Base-by-base conservation (phyloP, 2,113 vertebrate genomes). In the Chaetops frenatus region DNA sequence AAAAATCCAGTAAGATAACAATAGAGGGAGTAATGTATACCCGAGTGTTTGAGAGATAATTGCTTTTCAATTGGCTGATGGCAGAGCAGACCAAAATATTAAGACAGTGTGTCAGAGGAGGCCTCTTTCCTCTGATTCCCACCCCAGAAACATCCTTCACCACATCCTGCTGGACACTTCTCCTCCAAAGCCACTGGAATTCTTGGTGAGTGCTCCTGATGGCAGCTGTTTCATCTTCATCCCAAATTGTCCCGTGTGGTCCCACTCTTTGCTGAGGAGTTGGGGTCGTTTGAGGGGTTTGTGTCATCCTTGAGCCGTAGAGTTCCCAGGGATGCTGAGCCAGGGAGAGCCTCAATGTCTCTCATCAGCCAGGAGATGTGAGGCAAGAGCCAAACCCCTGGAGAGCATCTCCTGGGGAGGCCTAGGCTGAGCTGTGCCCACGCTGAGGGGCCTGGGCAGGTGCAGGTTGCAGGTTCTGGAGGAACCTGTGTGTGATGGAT, bases 11-110 rank as follows among this genome's bases (percentile, higher is more conserved):
- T n/a, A 42, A 48, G 60, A 60, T 61, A 94, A 70, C 69, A 92
- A 86, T 88, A 62, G 38, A 88, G 69, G 73, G 54, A 81, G 47
- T 51, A 72, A 81, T 25, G 31, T 71, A 61, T 51, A 78, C 82
- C 45, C 44, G 53, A 94, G 93, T 65, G 72, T 74, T 83, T 28
- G 27, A 38, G 70, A 85, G 94, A 90, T 96, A 97, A 97, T 89
- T 97, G 84, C 70, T 8, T 90, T 93, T 97, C 97, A 92, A 85
- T 95, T 91, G 94, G 93, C 92, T 96, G 96, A 94, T 95, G 96
- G 91, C 60, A 29, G 94, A 94, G 91, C 48, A 16, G 87, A 88
- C 45, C 86, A 93, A 64, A 50, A 93, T 95, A 95, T 91, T 61
- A 90, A 93, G 78, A 54, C 18, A 11, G 40, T 29, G 82, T 85